Evolutionary conservation across 2,113 vertebrate species (phyloP), one percentile per base, ranked within the genome.

Genomic region (Syngnathus typhle): DNA sequence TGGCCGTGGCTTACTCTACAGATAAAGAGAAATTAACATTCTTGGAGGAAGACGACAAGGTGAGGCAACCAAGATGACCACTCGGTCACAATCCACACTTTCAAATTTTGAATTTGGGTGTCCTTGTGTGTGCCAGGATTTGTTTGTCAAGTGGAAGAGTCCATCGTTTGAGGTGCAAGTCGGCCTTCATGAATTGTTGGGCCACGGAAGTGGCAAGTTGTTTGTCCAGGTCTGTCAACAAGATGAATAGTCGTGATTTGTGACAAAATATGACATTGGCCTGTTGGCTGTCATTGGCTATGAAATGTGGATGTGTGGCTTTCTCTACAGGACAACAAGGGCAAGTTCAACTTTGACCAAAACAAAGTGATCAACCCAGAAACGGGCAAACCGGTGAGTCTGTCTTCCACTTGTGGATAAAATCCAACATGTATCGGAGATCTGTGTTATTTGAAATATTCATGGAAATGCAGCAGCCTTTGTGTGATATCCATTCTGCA

Each of bases 131-230:
- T 70, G 1, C 27, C 69, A 96, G 95, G 95, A 96, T 74, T 71
- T 92, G 66, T 96, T 94, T 47, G 91, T 94, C 63, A 93, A 93
- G 70, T 94, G 91, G 92, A 95, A 95, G 55, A 90, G 92, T 1
- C 94, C 93, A 0, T 94, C 95, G 5, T 96, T 96, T 0, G 95
- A 96, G 13, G 95, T 96, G 63, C 95, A 96, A 83, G 94, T 96
- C 49, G 95, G 94, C 8, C 91, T 96, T 9, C 95, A 96, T 0
- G 94, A 96, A 75, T 88, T 96, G 63, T 64, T 96, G 75, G 94
- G 95, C 3, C 95, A 96, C 0, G 95, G 94, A 72, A 96, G 94
- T 0, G 94, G 95, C 12, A 96, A 96, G 73, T 92, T 96, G 56
- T 94, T 96, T 38, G 91, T 93, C 18, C 91, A 96, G 94, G 95